phyloP scores from a whole-genome alignment of 1,140 invertebrate species.

The Heliconius eleuchia region DNA sequence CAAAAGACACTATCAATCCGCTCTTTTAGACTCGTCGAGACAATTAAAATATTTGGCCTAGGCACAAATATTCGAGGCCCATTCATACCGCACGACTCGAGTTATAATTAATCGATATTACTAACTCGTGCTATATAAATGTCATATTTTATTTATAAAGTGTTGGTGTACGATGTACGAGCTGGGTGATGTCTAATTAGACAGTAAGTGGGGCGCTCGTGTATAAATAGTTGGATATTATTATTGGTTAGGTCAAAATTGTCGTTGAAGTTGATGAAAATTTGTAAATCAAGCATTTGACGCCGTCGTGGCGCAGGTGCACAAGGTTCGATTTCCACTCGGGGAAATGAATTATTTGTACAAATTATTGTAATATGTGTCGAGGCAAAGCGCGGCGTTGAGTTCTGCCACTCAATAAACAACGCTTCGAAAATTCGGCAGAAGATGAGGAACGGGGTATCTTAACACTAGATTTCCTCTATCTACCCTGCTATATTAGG shows the following conservation, averaged over 20 bases:
- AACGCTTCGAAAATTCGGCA: no score
- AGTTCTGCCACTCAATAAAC: no score
- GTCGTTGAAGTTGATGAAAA: no score
- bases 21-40: conserved; percentile 41
- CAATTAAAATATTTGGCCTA: conserved; percentile 54
- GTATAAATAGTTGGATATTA: background rate
- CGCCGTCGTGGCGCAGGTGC: no score
- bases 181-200: conserved; percentile 10
- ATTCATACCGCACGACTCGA: conserved; percentile 2
- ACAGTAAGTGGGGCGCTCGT: background rate
- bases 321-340: no score
- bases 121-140: conserved; percentile 5
- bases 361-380: no score
- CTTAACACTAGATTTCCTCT: no score
- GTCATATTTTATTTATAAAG: conserved; percentile 15
- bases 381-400: no score
- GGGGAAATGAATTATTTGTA: no score
- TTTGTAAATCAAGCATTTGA: no score
- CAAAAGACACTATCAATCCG: conserved; percentile 32
- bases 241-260: background rate
- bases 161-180: background rate
- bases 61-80: conserved; percentile 38
- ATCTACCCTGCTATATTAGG: no score
- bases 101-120: background rate
- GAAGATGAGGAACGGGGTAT: no score